phyloP scores from a whole-genome alignment of 1,140 invertebrate genomes.

The Psix sp. region DNA sequence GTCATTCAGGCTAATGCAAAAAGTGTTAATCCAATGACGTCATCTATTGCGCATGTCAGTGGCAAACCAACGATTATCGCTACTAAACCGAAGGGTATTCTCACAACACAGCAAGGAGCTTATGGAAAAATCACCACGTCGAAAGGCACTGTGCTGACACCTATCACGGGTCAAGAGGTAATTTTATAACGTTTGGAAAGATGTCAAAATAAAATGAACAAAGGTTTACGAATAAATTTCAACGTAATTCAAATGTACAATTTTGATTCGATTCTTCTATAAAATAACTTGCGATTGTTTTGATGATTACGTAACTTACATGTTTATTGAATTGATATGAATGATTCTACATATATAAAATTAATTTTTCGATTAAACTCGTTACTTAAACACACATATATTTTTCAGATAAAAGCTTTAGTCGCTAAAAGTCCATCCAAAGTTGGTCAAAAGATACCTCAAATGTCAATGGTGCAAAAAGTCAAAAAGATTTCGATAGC shows the following conservation, averaged over 20 bases:
- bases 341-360: too few relatives aligned
- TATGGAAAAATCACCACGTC: constrained; percentile 40
- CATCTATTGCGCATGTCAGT: constrained; percentile 58
- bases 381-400: too few relatives aligned
- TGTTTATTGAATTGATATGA: too few relatives aligned
- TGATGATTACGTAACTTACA: too few relatives aligned
- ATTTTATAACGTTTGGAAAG: too few relatives aligned
- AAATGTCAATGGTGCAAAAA: constrained; percentile 65
- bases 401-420: constrained; percentile 70
- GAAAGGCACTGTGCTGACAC: constrained; percentile 75
- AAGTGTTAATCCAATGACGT: constrained; percentile 64
- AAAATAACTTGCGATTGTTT: too few relatives aligned
- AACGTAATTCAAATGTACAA: too few relatives aligned
- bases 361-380: too few relatives aligned
- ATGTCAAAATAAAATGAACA: too few relatives aligned
- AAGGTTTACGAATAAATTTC: too few relatives aligned
- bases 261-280: too few relatives aligned
- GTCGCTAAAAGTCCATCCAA: constrained; percentile 69
- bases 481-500: constrained; percentile 55
- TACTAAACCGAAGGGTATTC: constrained; percentile 54
- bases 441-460: constrained; percentile 63
- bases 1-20: constrained; percentile 66
- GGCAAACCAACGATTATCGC: constrained; percentile 61
- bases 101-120: constrained; percentile 27
- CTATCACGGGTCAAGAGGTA: constrained; percentile 72